Base-by-base conservation (phyloP, 2,113 vertebrate species). In the Todiramphus chloris region DNA sequence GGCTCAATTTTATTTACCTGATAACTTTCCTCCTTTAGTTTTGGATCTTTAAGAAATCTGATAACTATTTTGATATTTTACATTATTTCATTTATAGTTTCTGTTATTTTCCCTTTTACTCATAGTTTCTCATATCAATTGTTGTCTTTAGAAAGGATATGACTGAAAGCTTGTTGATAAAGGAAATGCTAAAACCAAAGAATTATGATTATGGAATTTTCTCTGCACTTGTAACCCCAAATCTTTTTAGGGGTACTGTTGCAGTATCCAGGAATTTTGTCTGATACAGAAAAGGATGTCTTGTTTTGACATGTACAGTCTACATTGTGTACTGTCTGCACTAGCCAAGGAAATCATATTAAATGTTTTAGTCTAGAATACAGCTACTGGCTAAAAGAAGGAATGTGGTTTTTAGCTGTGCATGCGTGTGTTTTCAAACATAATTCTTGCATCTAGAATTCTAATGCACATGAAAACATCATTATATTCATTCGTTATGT, bases 1-100 rank as follows among this genome's bases (percentile, higher is more conserved):
- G 95, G 80, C 41, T 96, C 91, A 95, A 89, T 95, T 96, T 93
- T 87, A 91, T 93, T 96, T 96, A 83, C 91, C 98, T 98, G 97
- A 98, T 98, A 98, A 98, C 97, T 98, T 98, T 98, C 87, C 91
- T 97, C 93, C 76, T 92, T 94, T 91, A 97, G 95, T 97, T 96
- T 94, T 93, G 95, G 81, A 96, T 95, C 83, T 50, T 90, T 93
- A 92, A 85, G 86, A 92, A 94, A 81, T 97, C 96, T 97, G 96
- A 96, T 96, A 96, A 95, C 96, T 97, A 31, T 96, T 95, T 96
- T 96, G 77, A 39, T 90, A 96, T 96, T 96, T 95, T 96, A 83
- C 97, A 96, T 97, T 97, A 83, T 63, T 95, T 96, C 95, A 96
- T 95, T 94, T 96, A 62, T 90, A 68, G 20, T 93, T 97, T 97